Evolutionary conservation across 2,113 vertebrate species (phyloP).

Genomic region (Poeciliopsis retropinna): DNA sequence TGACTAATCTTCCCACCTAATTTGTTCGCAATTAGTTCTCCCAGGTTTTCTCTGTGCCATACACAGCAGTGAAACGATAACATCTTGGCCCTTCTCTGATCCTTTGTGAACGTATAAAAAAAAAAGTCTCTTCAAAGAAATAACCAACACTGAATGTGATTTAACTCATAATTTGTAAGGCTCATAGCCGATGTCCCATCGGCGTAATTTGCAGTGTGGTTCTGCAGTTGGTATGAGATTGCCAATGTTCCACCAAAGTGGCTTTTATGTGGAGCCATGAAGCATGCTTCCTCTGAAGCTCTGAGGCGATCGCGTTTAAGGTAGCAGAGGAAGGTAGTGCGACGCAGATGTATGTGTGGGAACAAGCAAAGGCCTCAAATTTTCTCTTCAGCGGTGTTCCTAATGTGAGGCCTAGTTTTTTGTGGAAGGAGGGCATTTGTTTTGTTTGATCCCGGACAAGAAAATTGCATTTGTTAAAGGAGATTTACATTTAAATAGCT

Average conservation of each 20-base stretch:
- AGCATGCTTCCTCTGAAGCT: constrained; percentile 42
- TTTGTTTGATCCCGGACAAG: too few species aligned
- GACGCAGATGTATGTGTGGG: constrained; percentile 15
- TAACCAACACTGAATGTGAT: constrained; percentile 44
- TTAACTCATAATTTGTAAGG: constrained; percentile 48
- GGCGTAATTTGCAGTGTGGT: constrained; percentile 25
- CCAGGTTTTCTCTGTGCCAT: constrained; percentile 1
- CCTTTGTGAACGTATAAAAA: background rate
- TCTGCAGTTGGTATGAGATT: constrained; percentile 53
- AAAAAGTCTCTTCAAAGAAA: background rate
- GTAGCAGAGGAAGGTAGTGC: background rate
- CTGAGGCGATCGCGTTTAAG: constrained; percentile 17
- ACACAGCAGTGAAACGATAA: constrained; percentile 1
- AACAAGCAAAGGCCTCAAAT: background rate
- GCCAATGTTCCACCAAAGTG: constrained; percentile 46
- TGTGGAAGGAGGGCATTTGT: background rate
- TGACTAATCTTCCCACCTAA: constrained; percentile 6
- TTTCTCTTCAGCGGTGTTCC: background rate
- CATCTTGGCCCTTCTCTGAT: background rate
- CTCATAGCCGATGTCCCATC: constrained; percentile 33
- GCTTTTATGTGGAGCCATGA: constrained; percentile 43
- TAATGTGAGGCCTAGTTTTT: background rate
- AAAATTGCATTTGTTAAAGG: background rate
- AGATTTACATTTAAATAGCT: background rate
- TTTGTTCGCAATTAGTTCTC: constrained; percentile 1